A percentile compares a stretch with the other conserved stretches of the same genome.
phyloP scores from a whole-genome alignment of 1,140 invertebrate genomes.

The Frieseomelitta varia region DNA sequence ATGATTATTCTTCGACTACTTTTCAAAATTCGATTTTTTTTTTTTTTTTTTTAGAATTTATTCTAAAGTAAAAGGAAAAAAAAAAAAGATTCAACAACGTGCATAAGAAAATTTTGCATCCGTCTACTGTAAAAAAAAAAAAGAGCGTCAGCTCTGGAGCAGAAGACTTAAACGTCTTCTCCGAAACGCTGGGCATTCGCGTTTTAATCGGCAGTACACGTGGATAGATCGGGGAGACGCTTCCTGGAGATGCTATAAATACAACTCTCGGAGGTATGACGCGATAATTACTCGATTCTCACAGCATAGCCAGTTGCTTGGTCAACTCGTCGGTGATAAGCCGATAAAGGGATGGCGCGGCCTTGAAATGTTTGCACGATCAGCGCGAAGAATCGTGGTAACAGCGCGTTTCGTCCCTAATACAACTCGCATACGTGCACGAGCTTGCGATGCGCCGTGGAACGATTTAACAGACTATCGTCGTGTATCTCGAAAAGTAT shows the following conservation, averaged over 20 bases:
- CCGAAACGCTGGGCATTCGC: neutral
- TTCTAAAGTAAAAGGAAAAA: neutral
- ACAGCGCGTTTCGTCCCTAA: constrained; percentile 54
- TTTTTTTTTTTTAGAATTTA: neutral
- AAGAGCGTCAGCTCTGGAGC: neutral
- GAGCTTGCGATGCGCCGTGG: no score
- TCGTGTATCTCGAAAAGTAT: no score
- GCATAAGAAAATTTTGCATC: no score
- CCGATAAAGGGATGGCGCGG: constrained; percentile 53
- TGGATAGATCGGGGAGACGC: constrained; percentile 33
- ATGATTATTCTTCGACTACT: neutral
- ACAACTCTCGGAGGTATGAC: constrained; percentile 64
- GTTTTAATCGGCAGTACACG: constrained; percentile 50
- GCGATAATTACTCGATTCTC: constrained; percentile 69
- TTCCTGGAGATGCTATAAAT: constrained; percentile 71
- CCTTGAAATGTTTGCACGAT: constrained; percentile 63
- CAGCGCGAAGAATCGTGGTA: constrained; percentile 57
- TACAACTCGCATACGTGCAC: neutral
- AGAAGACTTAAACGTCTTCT: neutral
- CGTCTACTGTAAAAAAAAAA: no score
- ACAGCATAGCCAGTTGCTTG: constrained; percentile 50
- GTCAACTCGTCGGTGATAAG: constrained; percentile 55
- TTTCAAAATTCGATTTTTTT: neutral
- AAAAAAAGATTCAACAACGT: no score
- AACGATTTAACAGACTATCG: no score